A percentile compares a stretch with the other conserved stretches of the same genome.
Conservation (phyloP, 2,888 invertebrate genomes). For the Chaitophorus viminalis region DNA sequence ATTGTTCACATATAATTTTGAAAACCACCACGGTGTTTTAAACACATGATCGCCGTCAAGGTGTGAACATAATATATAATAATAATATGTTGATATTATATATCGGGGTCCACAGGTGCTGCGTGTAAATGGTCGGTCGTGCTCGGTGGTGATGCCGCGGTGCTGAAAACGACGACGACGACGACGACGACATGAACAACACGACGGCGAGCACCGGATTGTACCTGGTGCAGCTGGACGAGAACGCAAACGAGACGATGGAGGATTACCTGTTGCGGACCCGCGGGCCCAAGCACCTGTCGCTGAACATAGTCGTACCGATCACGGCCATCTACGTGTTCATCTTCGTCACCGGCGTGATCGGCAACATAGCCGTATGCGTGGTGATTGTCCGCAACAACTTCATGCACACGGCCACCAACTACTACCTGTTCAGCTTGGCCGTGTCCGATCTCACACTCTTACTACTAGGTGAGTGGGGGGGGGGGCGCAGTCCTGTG, state of each 20-base stretch:
- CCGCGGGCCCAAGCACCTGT: constrained; percentile 75
- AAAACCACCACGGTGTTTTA: neutral
- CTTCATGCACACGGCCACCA: constrained; percentile 89
- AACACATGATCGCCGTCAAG: neutral
- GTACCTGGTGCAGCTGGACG: constrained; percentile 34
- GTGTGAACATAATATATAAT: too few species aligned
- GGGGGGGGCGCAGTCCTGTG: too few species aligned
- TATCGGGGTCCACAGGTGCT: neutral
- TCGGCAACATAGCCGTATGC: constrained; percentile 87
- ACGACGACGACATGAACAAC: constrained; percentile 22
- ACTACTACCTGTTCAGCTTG: constrained; percentile 89
- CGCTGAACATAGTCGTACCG: constrained; percentile 69
- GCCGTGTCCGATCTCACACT: constrained; percentile 87
- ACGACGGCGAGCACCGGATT: constrained; percentile 37
- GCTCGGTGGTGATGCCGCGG: constrained; percentile 1
- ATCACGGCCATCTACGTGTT: constrained; percentile 78
- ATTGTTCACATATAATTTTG: neutral
- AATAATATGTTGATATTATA: too few species aligned
- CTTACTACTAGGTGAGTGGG: constrained; percentile 82
- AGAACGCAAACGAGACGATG: constrained; percentile 71
- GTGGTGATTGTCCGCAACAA: constrained; percentile 83
- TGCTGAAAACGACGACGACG: neutral
- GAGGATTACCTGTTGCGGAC: constrained; percentile 72
- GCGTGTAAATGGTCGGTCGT: neutral
- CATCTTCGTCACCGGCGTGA: constrained; percentile 84